phyloP scores from a whole-genome alignment of 2,113 vertebrate species.

The Xenotilapia caudafasciata region DNA sequence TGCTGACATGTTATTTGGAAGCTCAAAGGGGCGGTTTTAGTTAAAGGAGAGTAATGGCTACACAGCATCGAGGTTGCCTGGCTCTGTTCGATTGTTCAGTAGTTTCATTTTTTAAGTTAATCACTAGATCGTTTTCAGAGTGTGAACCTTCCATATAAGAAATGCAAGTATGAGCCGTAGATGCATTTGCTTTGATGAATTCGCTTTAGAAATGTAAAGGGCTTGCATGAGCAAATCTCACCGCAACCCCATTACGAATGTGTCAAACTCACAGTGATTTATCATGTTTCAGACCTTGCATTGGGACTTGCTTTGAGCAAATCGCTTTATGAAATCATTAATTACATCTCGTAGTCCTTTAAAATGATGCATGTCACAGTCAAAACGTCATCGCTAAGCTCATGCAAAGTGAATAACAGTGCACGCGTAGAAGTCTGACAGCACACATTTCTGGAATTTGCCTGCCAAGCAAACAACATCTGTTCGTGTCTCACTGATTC shows the following conservation, averaged over 20 bases:
- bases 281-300: background rate
- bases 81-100: background rate
- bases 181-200: slow-evolving; percentile 1
- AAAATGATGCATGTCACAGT: background rate
- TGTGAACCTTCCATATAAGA: background rate
- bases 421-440: background rate
- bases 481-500: background rate
- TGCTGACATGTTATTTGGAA: background rate
- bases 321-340: background rate
- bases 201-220: background rate
- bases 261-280: background rate
- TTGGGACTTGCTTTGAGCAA: background rate
- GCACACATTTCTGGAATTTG: background rate
- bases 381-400: background rate
- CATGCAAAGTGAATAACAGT: background rate
- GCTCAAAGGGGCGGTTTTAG: background rate
- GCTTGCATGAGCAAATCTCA: background rate
- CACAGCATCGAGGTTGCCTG: background rate
- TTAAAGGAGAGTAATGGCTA: background rate
- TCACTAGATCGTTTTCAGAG: background rate
- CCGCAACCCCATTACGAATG: background rate
- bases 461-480: slow-evolving; percentile 4
- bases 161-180: background rate
- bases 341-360: background rate
- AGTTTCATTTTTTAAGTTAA: background rate